Evolutionary conservation across 1,140 invertebrate genomes (phyloP), one percentile per base, ranked within the genome.

Genomic region (Trichonephila clavipes): DNA sequence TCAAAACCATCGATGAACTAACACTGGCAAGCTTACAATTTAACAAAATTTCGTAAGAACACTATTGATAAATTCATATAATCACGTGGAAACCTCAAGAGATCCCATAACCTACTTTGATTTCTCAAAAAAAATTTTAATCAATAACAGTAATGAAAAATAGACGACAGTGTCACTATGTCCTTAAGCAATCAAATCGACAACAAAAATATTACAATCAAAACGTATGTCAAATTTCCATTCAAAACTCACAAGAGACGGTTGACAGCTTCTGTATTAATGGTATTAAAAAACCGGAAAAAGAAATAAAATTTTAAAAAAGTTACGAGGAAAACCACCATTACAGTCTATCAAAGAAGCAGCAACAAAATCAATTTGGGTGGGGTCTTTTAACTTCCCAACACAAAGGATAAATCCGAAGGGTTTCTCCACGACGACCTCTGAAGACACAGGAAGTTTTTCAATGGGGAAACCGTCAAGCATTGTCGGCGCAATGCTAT

Each of bases 391-490:
- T 77, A 77, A 77, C 72, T 77, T 77, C 14, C 16, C 14, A 77
- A 77, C 72, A 77, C 72, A 77, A 77, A 77, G 72, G 18, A 77
- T 40, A 77, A 77, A 77, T 40, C 72, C 72, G 72, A 40, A 28
- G 28, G 28, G 24, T 77, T 40, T 77, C 18, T 34, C 72, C 24
- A 7, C 72, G 72, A 77, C 72, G 72, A 77, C 72, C 72, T 77
- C 28, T 18, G 72, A 77, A 77, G 72, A 77, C 72, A 77, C 72
- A 77, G 72, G 72, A 77, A 77, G 72, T 77, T 77, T 19, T 28
- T 34, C 34, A 34, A 40, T 28, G 34, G 72, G 28, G 28, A 77
- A 77, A 77, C 72, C 28, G 72, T 77, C 72, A 77, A 77, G 72
- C 72, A 77, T 18, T 28, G 28, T 18, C 34, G 28, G 28, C 16